A percentile compares a stretch with the other conserved stretches of the same genome.
phyloP scores from a whole-genome alignment of 2,888 invertebrate genomes.

The Luperina nickerlii region DNA sequence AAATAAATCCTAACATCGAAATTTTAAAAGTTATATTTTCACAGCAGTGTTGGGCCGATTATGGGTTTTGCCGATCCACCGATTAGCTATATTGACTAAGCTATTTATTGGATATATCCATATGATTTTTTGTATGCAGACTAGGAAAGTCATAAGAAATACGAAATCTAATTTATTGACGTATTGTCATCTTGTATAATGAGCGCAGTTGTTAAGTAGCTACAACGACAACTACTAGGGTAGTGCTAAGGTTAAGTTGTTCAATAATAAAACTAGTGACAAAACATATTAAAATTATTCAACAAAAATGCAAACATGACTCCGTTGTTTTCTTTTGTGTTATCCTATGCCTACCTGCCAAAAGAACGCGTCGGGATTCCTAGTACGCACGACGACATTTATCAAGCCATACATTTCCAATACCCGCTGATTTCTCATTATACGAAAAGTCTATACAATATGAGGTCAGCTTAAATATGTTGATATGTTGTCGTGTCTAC shows the following conservation, averaged over 20 bases:
- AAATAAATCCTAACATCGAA: neutral
- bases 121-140: neutral
- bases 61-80: neutral
- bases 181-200: neutral
- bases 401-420: too few species aligned
- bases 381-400: too few species aligned
- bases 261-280: constrained; percentile 6
- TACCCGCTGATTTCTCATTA: too few species aligned
- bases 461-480: too few species aligned
- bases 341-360: neutral
- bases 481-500: too few species aligned
- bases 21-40: neutral
- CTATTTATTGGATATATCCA: neutral
- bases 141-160: neutral
- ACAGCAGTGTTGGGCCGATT: neutral
- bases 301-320: neutral
- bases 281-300: constrained; percentile 7
- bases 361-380: neutral
- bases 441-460: too few species aligned
- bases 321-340: constrained; percentile 16
- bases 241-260: constrained; percentile 22
- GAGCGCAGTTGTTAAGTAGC: neutral
- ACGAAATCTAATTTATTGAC: neutral
- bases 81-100: neutral
- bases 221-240: neutral